These are phyloP conservation scores for Ctenosaura bakeri DNA, from an alignment of 2,797 vertebrate genomes.

Conservation along the genomic window DNA sequence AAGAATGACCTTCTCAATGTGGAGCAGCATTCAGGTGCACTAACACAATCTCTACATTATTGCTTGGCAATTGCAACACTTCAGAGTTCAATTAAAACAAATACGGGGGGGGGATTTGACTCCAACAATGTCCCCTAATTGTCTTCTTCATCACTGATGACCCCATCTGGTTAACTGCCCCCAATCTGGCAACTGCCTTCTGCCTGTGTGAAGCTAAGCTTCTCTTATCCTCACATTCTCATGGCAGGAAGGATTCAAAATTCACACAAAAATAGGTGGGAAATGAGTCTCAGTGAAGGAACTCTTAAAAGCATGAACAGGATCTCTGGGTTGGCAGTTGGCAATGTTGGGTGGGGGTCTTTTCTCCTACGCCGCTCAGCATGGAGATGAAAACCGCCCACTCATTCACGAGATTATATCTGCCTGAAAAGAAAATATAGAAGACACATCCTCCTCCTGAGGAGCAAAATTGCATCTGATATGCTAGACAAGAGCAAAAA, in stretches of 20 bases:
- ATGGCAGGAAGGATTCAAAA: not conserved
- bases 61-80: not conserved
- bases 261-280: not conserved
- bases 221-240: not conserved
- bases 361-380: not conserved
- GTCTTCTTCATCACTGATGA: not conserved
- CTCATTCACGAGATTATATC: not conserved
- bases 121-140: not conserved
- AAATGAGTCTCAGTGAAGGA: not conserved
- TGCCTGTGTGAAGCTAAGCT: not conserved
- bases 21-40: too few relatives aligned
- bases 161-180: not conserved
- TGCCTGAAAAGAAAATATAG: not conserved
- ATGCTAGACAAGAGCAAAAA: not conserved
- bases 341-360: not conserved
- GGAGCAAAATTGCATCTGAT: not conserved
- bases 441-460: not conserved
- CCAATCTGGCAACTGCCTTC: not conserved
- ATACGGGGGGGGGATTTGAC: not conserved
- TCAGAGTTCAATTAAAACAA: not conserved
- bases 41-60: not conserved
- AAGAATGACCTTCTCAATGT: too few relatives aligned
- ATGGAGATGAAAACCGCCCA: not conserved
- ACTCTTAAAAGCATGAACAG: not conserved
- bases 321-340: not conserved